Evolutionary conservation across 2,113 vertebrate genomes (phyloP), one percentile per base, ranked within the genome.

Genomic region (Solea solea): DNA sequence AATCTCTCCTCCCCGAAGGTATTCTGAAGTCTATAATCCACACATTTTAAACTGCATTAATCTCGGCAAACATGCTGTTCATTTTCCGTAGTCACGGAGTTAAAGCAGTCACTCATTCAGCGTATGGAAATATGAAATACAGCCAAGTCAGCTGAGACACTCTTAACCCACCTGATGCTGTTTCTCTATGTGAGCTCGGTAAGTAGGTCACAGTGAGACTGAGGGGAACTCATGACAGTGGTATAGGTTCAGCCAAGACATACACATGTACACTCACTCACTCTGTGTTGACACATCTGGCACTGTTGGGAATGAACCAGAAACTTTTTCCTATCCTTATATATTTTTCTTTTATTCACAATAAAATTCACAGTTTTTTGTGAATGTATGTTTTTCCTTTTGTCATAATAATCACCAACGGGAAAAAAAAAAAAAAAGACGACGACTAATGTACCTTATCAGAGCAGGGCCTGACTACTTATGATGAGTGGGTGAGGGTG

Each of bases 171-270:
- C 59, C 69, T 7, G 55, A 25, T 13, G 50, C 11, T 34, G 52
- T 64, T 15, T 61, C 6, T 9, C 34, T 34, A 34, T 34, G 34
- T 34, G 34, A 34, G 34, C 34, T 34, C 34, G 2, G 0, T 40
- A 80, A 67, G 52, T 74, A 28, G 73, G 73, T 77, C 82, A 71
- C 56, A 41, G 55, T 2, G 9, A 73, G 68, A 16, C 8, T 3
- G n/a, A 42, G 59, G 61, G 16, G 4, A 67, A 55, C 5, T 15
- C 15, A 7, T 44, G 11, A 66, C 51, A 64, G 73, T 51, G 44
- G 11, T 64, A 57, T 34, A 52, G 42, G 52, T 1, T 7, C 28
- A 48, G 12, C 16, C 57, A 28, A 58, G 8, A 49, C 14, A 25
- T 15, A 42, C 15, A 14, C 13, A 53, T 48, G 16, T 21, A 56